Evolutionary conservation across 2,113 vertebrate species (phyloP), one percentile per base, ranked within the genome.

Genomic region (Nannospalax galili): DNA sequence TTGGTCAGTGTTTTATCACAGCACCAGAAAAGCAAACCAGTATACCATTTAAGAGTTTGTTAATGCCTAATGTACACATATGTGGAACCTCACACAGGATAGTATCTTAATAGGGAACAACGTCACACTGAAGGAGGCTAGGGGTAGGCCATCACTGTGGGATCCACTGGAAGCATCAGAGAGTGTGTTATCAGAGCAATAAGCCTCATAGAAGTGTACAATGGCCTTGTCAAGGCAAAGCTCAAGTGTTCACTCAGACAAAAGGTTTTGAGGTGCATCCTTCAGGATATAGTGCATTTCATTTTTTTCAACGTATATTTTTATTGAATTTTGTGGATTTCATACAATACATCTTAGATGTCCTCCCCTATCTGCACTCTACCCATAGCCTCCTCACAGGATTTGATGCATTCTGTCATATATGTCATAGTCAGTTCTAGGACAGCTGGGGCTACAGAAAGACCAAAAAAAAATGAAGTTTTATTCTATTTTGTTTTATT

Each of bases 21-120:
- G 60, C 60, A n/a, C n/a, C n/a, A 62, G 60, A 62, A 19, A 19
- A 62, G 7, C 16, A 62, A 62, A 62, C 60, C 15, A 62, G 16
- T 16, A 62, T 32, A 37, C 35, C 72, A 3, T 69, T 24, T 75
- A 52, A 74, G 24, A 62, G 7, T 64, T 45, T 85, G 65, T 48
- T 64, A 40, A 79, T 74, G 45, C 19, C 24, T 22, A 58, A 73
- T 9, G 7, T 2, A 72, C 9, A 60, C 2, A 65, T 3, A 2
- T 60, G 3, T 35, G 28, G 32, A 72, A 24, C 60, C 8, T 26
- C 16, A 60, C 19, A 58, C 16, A 64, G 20, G 17, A 11, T 1
- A 75, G 42, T 28, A 15, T 17, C 35, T 30, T 6, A 24, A 10
- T 24, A 17, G 0, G 1, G 0, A 56, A 32, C n/a, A 22, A 12